These are phyloP conservation scores for Potamarius usumacintae DNA, from an alignment of 2,113 vertebrate species.

Conservation along the genomic window DNA sequence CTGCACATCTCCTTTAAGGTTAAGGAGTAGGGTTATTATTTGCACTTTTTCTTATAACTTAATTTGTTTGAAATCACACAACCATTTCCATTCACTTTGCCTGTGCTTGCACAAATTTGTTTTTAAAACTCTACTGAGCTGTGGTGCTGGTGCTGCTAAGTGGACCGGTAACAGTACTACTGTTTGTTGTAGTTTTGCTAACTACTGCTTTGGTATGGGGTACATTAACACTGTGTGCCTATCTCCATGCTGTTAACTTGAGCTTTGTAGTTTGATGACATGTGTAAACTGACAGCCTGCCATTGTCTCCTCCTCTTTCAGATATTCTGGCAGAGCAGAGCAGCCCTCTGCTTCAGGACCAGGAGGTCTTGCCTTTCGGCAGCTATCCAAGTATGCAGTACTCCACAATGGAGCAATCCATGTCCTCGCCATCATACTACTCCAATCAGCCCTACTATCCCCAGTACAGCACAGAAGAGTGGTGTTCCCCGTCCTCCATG, in stretches of 20 bases:
- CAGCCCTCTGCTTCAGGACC: conserved; percentile 81
- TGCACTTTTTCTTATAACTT: not conserved
- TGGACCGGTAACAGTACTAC: conserved; percentile 32
- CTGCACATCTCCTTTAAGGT: too few relatives aligned
- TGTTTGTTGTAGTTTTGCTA: conserved; percentile 45
- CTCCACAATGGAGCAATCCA: conserved; percentile 79
- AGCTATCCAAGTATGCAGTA: conserved; percentile 82
- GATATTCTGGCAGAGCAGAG: conserved; percentile 86
- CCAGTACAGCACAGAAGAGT: conserved; percentile 85
- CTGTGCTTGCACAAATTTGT: not conserved
- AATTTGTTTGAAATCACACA: not conserved
- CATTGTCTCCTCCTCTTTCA: conserved; percentile 59
- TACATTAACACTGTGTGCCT: conserved; percentile 16
- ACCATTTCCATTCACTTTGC: not conserved
- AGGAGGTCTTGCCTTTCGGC: conserved; percentile 81
- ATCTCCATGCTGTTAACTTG: conserved; percentile 35
- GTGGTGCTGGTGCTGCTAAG: not conserved
- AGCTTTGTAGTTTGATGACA: conserved; percentile 39
- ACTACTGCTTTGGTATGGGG: conserved; percentile 34
- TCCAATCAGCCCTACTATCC: conserved; percentile 85
- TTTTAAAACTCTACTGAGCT: not conserved
- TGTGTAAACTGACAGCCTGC: conserved; percentile 28
- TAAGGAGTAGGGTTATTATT: not conserved
- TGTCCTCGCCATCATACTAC: conserved; percentile 83
- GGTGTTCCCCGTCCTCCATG: conserved; percentile 83